Percentiles rank a stretch among this genome's conserved stretches.
These are phyloP conservation scores for Microcaecilia unicolor DNA, from an alignment of 2,797 vertebrate genomes.

Conservation along the genomic window DNA sequence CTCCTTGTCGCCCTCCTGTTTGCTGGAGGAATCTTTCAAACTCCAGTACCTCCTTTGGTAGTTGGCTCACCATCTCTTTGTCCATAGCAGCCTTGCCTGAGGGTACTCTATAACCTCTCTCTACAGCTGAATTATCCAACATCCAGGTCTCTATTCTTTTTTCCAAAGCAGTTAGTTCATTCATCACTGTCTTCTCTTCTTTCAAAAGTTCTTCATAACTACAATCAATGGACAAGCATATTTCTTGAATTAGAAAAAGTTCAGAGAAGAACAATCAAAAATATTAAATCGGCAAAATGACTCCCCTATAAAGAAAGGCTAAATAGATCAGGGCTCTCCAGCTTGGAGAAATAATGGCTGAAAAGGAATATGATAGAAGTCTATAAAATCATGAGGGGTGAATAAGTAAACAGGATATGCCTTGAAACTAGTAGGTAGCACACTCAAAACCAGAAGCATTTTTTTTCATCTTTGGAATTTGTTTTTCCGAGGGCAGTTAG, in stretches of 20 bases:
- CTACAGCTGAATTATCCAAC: conserved; percentile 36
- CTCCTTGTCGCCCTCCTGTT: conserved; percentile 71
- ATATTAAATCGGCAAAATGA: no score
- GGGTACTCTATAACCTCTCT: conserved; percentile 21
- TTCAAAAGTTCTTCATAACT: conserved; percentile 82
- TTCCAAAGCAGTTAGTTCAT: conserved; percentile 69
- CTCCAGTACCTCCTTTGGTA: conserved; percentile 66
- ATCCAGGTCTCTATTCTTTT: conserved; percentile 77
- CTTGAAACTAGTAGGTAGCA: no score
- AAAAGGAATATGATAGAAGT: no score
- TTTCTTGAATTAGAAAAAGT: conserved; percentile 1
- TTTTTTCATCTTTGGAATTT: no score
- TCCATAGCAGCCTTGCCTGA: conserved; percentile 37
- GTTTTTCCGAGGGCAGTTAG: no score
- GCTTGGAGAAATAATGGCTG: no score
- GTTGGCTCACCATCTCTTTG: conserved; percentile 26
- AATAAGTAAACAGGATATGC: no score
- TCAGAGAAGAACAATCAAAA: no score
- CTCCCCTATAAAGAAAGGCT: no score
- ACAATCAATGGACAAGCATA: conserved; percentile 26
- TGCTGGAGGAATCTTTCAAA: conserved; percentile 76
- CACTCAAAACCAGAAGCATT: no score
- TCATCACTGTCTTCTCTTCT: conserved; percentile 67
- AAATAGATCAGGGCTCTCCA: no score
- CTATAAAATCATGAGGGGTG: no score